Percentiles rank a stretch among this genome's conserved stretches.
These are phyloP conservation scores for Melolontha melolontha DNA, from an alignment of 2,888 invertebrate species.

Conservation along the genomic window DNA sequence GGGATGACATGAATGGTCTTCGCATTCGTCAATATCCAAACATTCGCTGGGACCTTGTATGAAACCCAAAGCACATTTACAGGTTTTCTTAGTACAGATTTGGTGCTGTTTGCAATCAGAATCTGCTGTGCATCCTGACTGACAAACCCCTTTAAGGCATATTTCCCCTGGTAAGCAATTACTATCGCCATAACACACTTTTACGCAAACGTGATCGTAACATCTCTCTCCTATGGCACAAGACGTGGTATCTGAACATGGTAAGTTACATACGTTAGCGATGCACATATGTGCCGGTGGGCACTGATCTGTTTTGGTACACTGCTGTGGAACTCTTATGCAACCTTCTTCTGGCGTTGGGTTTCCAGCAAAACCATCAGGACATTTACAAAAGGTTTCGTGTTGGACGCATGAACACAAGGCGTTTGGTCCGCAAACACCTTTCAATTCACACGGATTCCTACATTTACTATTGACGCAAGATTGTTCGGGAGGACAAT, in stretches of 20 bases:
- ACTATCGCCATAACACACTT: slow-evolving; percentile 89
- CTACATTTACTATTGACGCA: slow-evolving; percentile 88
- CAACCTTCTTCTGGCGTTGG: slow-evolving; percentile 91
- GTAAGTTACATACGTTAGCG: slow-evolving; percentile 81
- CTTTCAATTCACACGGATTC: slow-evolving; percentile 82
- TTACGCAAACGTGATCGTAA: slow-evolving; percentile 80
- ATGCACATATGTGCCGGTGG: slow-evolving; percentile 83
- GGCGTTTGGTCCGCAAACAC: slow-evolving; percentile 87
- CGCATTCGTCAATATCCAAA: slow-evolving; percentile 86
- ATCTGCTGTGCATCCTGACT: slow-evolving; percentile 85
- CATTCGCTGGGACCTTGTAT: slow-evolving; percentile 80
- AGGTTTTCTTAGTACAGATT: slow-evolving; percentile 79
- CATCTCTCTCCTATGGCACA: slow-evolving; percentile 91
- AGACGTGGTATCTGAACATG: slow-evolving; percentile 77
- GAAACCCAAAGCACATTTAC: slow-evolving; percentile 84
- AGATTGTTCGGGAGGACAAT: slow-evolving; percentile 81
- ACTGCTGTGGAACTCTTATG: slow-evolving; percentile 81
- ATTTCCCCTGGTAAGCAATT: slow-evolving; percentile 92
- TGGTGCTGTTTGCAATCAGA: slow-evolving; percentile 84
- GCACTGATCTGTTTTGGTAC: slow-evolving; percentile 78
- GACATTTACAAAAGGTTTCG: slow-evolving; percentile 82
- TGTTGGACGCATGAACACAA: slow-evolving; percentile 82
- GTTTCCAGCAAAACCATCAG: slow-evolving; percentile 86
- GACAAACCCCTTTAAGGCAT: slow-evolving; percentile 83
- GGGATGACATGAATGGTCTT: slow-evolving; percentile 81